Base-by-base conservation (phyloP, 2,888 invertebrate genomes). In the Drosophila maculinotata region DNA sequence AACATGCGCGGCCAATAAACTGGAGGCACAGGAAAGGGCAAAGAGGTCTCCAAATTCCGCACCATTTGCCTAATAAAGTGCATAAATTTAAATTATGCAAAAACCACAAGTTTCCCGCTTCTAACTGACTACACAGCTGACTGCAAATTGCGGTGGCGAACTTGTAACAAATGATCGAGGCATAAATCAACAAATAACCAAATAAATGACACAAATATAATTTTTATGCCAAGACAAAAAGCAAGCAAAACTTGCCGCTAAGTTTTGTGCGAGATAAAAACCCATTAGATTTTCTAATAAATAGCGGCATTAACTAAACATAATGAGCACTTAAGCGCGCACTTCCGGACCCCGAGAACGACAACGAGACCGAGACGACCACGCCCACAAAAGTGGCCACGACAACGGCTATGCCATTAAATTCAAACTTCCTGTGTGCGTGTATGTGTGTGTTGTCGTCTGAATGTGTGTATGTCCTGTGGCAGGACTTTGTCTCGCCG, bases 241-340 rank as follows among this genome's bases (percentile, higher is more conserved):
- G 23, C 35, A 38, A 44, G 17, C 71, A 36, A 64, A 72, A 78
- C 74, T 67, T 73, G 51, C 26, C 51, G 58, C 48, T 53, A 48
- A 78, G 54, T 54, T 74, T 69, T 54, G 58, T 30, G 26, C 12
- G 17, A 78, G 72, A 64, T 79, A 79, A 74, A 80, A 80, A 77
- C 71, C 78, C 81, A 84, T 80, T 84, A 77, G 75, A 80, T 84
- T 80, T 80, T 80, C 84, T 80, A 80, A 80, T 80, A 84, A 80
- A 80, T 84, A 84, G 86, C 70, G 53, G 69, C 82, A 81, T 81
- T 85, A 84, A 81, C 78, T 77, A 81, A 80, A 84, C 85, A 84
- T 80, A 80, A 80, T 84, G 85, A 80, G 80, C 85, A 85, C 82
- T 82, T 85, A 85, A 81, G 86, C 78, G 85, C 71, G 78, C 73